A percentile compares a stretch with the other conserved stretches of the same genome.
Conservation (phyloP, 2,797 vertebrate genomes). For the Helicolenus hilgendorfi region DNA sequence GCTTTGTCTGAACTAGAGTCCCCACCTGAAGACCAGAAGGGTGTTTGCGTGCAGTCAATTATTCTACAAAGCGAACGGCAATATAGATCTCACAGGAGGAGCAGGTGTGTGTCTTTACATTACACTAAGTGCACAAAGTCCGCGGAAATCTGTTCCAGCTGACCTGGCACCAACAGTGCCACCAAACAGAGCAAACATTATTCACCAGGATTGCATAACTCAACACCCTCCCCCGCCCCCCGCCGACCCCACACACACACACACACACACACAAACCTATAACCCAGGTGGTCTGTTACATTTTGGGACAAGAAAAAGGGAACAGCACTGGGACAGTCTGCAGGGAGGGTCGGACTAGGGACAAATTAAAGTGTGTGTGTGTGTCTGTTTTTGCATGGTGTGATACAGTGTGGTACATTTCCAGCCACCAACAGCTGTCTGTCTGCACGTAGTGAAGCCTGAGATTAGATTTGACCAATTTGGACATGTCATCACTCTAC, state of each 20-base stretch:
- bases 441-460: slow-evolving; percentile 51
- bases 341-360: not conserved
- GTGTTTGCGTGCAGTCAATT: not conserved
- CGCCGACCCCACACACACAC: not conserved
- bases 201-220: slow-evolving; percentile 15
- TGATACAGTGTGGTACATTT: slow-evolving; percentile 19
- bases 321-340: not conserved
- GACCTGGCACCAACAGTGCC: slow-evolving; percentile 42
- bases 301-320: not conserved
- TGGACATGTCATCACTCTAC: slow-evolving; percentile 49
- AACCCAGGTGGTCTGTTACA: slow-evolving; percentile 33
- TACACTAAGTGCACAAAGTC: slow-evolving; percentile 34
- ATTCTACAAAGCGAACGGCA: not conserved
- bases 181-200: slow-evolving; percentile 45
- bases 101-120: slow-evolving; percentile 50
- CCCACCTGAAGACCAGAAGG: slow-evolving; percentile 47
- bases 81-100: slow-evolving; percentile 14
- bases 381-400: not conserved
- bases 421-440: slow-evolving; percentile 50
- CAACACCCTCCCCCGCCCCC: accelerated
- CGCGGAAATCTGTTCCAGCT: slow-evolving; percentile 37
- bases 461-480: slow-evolving; percentile 68
- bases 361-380: not conserved
- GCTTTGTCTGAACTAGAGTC: not conserved
- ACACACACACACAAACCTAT: not conserved